Percentiles rank a stretch among this genome's conserved stretches.
These are phyloP conservation scores for Serinus canaria DNA, from an alignment of 2,113 vertebrate species.

Conservation along the genomic window DNA sequence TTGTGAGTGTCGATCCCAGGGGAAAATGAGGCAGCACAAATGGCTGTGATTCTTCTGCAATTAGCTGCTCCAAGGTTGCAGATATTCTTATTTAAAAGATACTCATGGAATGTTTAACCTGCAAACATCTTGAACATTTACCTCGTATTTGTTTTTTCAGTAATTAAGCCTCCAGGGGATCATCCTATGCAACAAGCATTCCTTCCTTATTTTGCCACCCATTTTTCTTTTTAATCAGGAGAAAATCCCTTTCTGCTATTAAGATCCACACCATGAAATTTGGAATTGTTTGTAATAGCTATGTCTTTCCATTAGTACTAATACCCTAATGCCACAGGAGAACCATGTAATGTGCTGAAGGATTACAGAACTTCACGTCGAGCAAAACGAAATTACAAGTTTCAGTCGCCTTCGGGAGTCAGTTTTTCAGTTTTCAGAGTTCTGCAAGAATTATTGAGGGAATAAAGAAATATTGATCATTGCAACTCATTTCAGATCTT, in stretches of 20 bases:
- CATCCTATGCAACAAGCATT: slow-evolving; percentile 43
- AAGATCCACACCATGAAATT: slow-evolving; percentile 63
- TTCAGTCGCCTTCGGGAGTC: slow-evolving; percentile 20
- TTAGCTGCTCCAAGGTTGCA: slow-evolving; percentile 62
- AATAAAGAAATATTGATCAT: neutral
- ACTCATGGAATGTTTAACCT: slow-evolving; percentile 70
- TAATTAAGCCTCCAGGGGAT: slow-evolving; percentile 63
- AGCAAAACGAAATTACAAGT: slow-evolving; percentile 59
- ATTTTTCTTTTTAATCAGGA: slow-evolving; percentile 68
- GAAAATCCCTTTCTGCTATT: slow-evolving; percentile 70
- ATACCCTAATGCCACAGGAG: slow-evolving; percentile 54
- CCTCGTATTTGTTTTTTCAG: slow-evolving; percentile 63
- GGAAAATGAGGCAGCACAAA: slow-evolving; percentile 66
- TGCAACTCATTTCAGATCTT: neutral
- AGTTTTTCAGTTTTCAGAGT: neutral
- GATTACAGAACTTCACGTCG: slow-evolving; percentile 59
- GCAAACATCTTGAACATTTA: slow-evolving; percentile 60
- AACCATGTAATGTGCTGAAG: neutral
- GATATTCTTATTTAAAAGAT: slow-evolving; percentile 46
- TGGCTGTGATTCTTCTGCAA: slow-evolving; percentile 58
- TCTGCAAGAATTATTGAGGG: neutral
- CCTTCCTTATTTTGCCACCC: slow-evolving; percentile 45
- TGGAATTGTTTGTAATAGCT: slow-evolving; percentile 52
- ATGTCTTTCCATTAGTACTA: slow-evolving; percentile 55
- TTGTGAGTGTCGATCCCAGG: slow-evolving; percentile 59